Evolutionary conservation across 1,140 invertebrate species (phyloP).

Genomic region (Drosophila ambigua): DNA sequence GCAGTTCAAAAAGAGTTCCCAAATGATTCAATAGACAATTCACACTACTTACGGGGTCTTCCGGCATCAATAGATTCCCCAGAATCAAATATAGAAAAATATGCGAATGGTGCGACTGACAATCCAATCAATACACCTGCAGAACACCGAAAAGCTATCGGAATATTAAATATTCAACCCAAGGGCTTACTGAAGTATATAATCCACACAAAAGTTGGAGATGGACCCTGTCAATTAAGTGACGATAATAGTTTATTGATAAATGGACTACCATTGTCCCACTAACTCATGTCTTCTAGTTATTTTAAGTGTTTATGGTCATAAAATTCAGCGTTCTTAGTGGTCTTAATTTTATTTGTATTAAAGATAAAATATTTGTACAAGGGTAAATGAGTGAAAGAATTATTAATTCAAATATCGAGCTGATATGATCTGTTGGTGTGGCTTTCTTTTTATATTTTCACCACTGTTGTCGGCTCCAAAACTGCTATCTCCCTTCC

Average conservation of each 20-base stretch:
- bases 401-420: too few species aligned
- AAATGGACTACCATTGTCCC: conserved; percentile 83
- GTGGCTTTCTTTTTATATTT: too few species aligned
- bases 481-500: too few species aligned
- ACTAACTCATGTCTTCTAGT: too few species aligned
- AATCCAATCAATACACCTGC: conserved; percentile 11
- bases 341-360: too few species aligned
- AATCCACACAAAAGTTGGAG: conserved; percentile 92
- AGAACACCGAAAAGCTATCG: not conserved
- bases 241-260: conserved; percentile 86
- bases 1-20: conserved; percentile 91
- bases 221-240: conserved; percentile 86
- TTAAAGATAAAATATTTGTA: too few species aligned
- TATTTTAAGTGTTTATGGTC: too few species aligned
- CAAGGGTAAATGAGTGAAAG: too few species aligned
- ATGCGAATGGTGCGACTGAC: conserved; percentile 12
- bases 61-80: conserved; percentile 38
- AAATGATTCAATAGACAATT: conserved; percentile 81
- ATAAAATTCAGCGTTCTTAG: too few species aligned
- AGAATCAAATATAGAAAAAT: not conserved
- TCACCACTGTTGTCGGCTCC: too few species aligned
- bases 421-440: too few species aligned
- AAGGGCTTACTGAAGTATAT: conserved; percentile 90
- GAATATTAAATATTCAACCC: conserved; percentile 51
- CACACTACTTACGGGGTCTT: conserved; percentile 87